Evolutionary conservation across 2,888 invertebrate genomes (phyloP), one percentile per base, ranked within the genome.

Genomic region (Nectonema munidae): DNA sequence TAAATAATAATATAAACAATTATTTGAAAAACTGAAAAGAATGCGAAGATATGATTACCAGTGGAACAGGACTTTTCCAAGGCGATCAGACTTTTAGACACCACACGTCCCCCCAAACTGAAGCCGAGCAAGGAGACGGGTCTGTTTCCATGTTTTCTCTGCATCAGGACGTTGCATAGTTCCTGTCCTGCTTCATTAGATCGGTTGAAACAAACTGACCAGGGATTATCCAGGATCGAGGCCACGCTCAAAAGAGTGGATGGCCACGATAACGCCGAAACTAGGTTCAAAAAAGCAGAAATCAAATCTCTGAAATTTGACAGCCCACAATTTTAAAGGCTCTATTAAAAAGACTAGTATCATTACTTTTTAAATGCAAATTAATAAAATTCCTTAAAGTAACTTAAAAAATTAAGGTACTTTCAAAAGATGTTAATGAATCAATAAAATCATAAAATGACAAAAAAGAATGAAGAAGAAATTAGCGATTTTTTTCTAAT

Each of bases 91-190:
- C 67, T 68, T 47, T 64, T 64, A 50, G 62, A 68, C 43, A 68
- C 64, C 28, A 67, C 66, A 41, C 67, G 53, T 2, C 67, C 67
- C n/a, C 68, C 68, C 11, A 68, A 54, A 45, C 65, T 65, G 49
- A 64, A 67, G 3, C 35, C 35, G 17, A 34, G 17, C 6, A 34
- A 14, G 14, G 17, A 19, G 15, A 34, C 35, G 6, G 35, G 35
- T 34, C 35, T 16, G 11, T 34, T 5, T 5, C 35, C 54, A 47
- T 66, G 66, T 44, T 63, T 59, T 42, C 65, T 50, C 4, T 60
- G 54, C 19, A 67, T 49, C 21, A 68, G 52, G n/a, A 67, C 63
- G 42, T 66, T 63, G 2, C 68, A 68, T 39, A 68, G 52, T 46
- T 65, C 63, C 46, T 62, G 59, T 3, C 68, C 68, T 15, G 63